Evolutionary conservation across 2,797 vertebrate species (phyloP), one percentile per base, ranked within the genome.

Genomic region (Manis javanica): DNA sequence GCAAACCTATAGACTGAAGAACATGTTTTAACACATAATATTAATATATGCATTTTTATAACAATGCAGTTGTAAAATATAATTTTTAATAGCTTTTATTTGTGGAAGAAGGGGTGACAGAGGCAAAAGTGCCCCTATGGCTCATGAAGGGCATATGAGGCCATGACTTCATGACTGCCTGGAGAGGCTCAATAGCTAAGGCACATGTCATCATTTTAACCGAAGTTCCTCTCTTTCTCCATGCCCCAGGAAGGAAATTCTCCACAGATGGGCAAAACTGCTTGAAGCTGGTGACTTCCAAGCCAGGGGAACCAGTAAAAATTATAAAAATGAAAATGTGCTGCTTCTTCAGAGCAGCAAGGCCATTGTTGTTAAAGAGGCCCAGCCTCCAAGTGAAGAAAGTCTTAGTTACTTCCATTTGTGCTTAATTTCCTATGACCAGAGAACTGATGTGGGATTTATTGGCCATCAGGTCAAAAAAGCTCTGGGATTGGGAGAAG

Each of bases 21-120:
- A n/a, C 89, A 14, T 39, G 46, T 83, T 94, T 94, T 88, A 75
- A 68, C 74, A 57, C 78, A n/a, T 37, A 91, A 46, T 75, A 71
- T 31, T 39, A 81, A 37, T 34, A 63, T 64, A 59, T 87, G 26
- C 29, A 79, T 66, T 29, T 79, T 63, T 84, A 53, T 90, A 87
- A 16, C 2, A 82, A 74, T 64, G 14, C 39, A 31, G 1, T 78
- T 83, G 18, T n/a, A 39, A 93, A 75, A 83, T 46, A 26, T 19
- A 34, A 88, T n/a, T 53, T 74, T 78, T 39, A 75, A 46, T 71
- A 85, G 26, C 89, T 53, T 83, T 71, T 66, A 15, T 57, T 29
- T 77, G 39, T 51, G 49, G 21, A 82, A 10, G 42, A 90, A 74
- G 39, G 61, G 42, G 18, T 16, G 31, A 68, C 21, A 79, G 71